phyloP scores from a whole-genome alignment of 30 jellyfish, hydroid and myxozoan species.

The Aurelia aurita complex sp. Pacific region DNA sequence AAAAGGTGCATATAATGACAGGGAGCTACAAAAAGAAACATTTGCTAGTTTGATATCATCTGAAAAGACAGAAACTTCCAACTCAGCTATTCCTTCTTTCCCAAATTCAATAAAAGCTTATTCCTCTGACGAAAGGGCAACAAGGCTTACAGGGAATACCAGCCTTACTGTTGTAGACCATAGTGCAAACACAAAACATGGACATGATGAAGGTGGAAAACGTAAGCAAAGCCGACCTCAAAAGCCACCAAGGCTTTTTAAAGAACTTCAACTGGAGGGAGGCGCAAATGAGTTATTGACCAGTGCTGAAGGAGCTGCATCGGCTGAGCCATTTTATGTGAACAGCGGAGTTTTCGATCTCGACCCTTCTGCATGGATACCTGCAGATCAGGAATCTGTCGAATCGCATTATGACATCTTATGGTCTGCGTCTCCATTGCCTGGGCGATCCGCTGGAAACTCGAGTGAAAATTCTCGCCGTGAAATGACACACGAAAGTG shows the following conservation, averaged over 20 bases:
- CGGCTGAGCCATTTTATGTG: not conserved
- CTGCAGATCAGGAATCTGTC: not conserved
- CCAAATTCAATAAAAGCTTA: no score
- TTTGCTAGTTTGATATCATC: no score
- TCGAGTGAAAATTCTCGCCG: not conserved
- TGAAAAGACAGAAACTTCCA: no score
- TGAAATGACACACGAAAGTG: not conserved
- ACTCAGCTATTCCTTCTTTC: no score
- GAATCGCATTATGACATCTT: not conserved
- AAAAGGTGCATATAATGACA: no score
- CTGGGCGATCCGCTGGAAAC: not conserved
- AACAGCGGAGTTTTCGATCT: conserved; percentile 29
- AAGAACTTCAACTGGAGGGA: conserved; percentile 3
- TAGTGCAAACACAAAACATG: no score
- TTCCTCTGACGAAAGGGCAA: no score
- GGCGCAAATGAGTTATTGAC: not conserved
- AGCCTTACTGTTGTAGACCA: no score
- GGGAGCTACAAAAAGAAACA: no score
- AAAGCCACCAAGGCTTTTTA: conserved; percentile 11
- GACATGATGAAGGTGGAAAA: no score
- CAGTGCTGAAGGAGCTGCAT: not conserved
- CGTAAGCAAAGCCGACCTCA: no score
- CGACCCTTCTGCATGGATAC: conserved; percentile 53
- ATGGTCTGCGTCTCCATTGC: conserved; percentile 10
- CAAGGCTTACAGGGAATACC: no score